A percentile compares a stretch with the other conserved stretches of the same genome.
Evolutionary conservation across 23 tunicate genomes (phyloP).

Genomic region (Oikopleura dioica): DNA sequence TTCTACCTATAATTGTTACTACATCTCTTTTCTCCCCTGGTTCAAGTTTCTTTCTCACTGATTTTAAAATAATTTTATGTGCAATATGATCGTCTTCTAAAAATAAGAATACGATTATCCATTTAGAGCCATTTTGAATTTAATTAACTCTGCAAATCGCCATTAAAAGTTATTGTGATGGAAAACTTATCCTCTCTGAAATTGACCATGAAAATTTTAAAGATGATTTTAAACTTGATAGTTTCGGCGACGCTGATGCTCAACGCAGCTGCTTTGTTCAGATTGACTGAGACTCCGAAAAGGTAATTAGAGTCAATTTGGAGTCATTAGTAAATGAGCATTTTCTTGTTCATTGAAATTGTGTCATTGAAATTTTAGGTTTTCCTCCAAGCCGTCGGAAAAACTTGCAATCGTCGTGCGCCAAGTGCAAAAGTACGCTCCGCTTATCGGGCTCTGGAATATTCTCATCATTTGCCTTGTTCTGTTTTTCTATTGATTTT

Average conservation of each 20-base stretch:
- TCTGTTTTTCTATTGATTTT: constrained; percentile 6
- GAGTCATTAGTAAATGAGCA: too few species aligned
- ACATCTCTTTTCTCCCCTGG: background rate
- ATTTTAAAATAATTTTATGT: background rate
- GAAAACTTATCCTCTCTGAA: background rate
- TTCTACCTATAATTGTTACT: background rate
- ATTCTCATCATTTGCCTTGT: background rate
- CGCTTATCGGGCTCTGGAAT: background rate
- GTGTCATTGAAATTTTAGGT: too few species aligned
- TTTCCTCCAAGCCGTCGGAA: background rate
- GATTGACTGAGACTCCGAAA: background rate
- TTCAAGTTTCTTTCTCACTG: background rate
- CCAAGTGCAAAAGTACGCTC: background rate
- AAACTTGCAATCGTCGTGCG: background rate
- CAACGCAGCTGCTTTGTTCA: background rate
- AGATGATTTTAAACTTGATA: background rate
- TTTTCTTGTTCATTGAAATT: too few species aligned
- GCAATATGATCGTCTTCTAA: background rate
- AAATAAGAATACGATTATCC: background rate
- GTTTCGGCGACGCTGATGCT: background rate
- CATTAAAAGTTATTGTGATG: background rate
- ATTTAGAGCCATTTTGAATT: background rate
- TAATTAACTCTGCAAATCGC: too few species aligned
- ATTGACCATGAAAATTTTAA: too few species aligned
- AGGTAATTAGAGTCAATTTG: background rate